Evolutionary conservation across 2,113 vertebrate species (phyloP), one percentile per base, ranked within the genome.

Genomic region (Mungos mungo): DNA sequence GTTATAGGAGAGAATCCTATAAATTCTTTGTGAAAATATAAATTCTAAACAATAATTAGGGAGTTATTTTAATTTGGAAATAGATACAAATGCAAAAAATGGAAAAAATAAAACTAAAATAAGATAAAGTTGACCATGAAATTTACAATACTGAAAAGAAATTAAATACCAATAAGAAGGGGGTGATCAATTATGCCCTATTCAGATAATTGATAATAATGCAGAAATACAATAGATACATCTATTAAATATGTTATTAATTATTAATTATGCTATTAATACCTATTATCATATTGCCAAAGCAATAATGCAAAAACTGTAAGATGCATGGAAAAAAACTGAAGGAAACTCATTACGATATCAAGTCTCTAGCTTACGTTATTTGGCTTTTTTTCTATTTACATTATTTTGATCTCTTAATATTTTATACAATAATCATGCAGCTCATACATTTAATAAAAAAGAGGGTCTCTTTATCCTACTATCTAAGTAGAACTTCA

Each of bases 11-110:
- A 79, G 11, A 89, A 74, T 68, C 31, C 12, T 90, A 5, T 77
- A 7, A 72, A 68, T 77, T 95, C 15, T 74, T 57, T 6, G 9
- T 35, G 41, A 89, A 69, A 89, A 83, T n/a, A 33, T 10, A 90
- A 68, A 63, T 84, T 54, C 88, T 84, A 71, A 60, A 90, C 54
- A 82, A 47, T 60, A 84, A 60, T 85, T 81, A 92, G 57, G 31
- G 35, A 93, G 60, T 71, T 71, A 68, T 79, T 96, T 98, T 71
- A n/a, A 7, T 88, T 57, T 96, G 11, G 47, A 98, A 97, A 77
- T 85, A 84, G 8, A 85, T 54, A 45, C 21, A 83, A 77, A 95
- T 45, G 45, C 35, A 81, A 72, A 89, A 52, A 82, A 87, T 16
- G 25, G n/a, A 66, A 71, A 52, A 95, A 60, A 57, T 19, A 57